phyloP scores from a whole-genome alignment of 2,113 vertebrate genomes.

The Parus major region DNA sequence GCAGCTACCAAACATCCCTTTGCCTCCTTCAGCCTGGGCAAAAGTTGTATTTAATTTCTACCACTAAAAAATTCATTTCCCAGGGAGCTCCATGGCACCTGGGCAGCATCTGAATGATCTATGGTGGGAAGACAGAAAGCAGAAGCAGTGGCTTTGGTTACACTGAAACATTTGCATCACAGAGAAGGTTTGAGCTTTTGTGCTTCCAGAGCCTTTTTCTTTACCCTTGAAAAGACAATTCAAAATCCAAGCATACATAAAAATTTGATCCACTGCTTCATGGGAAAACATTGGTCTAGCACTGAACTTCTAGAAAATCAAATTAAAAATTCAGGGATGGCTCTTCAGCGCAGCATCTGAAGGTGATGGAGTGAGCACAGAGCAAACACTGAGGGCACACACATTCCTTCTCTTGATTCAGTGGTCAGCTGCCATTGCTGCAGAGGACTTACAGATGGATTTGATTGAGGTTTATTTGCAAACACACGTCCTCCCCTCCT shows the following conservation, averaged over 20 bases:
- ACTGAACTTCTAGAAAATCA: neutral
- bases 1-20: neutral
- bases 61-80: neutral
- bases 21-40: neutral
- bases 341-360: neutral
- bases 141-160: neutral
- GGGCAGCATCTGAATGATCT: neutral
- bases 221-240: neutral
- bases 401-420: neutral
- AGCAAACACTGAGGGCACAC: neutral
- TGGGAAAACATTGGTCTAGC: neutral
- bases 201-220: neutral
- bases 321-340: neutral
- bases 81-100: neutral
- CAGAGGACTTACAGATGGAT: neutral
- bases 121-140: neutral
- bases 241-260: neutral
- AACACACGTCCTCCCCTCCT: neutral
- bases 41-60: neutral
- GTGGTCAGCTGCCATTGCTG: neutral
- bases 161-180: neutral
- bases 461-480: neutral
- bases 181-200: neutral
- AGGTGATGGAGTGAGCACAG: accelerated
- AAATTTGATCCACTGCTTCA: neutral